Evolutionary conservation across 1,140 invertebrate species (phyloP), one percentile per base, ranked within the genome.

Genomic region (Saccostrea glomerata): DNA sequence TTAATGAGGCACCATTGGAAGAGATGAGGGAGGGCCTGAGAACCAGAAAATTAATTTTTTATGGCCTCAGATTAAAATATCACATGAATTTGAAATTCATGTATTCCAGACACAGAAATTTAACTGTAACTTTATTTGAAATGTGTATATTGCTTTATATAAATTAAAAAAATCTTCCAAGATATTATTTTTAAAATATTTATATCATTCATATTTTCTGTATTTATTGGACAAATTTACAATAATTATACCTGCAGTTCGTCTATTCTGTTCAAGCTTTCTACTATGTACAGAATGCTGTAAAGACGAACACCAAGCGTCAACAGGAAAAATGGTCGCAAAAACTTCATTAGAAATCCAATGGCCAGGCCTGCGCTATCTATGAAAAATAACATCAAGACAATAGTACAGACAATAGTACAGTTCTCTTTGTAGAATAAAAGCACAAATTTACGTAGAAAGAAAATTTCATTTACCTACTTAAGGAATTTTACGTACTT

Each of bases 241-340:
- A 2, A 9, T 47, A 47, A 47, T 84, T 23, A 30, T 54, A 55
- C 55, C 55, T 56, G 40, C 20, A 56, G 20, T 0, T 17, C 82
- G 58, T 84, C 54, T 84, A 11, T 77, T 40, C 87, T 89, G n/a
- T 88, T 91, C 60, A 91, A 56, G 66, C 90, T 90, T 70, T 91
- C 90, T 82, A 90, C 86, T n/a, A 93, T 92, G 85, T 91, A 93
- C 7, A 93, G 87, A 40, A 92, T 93, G 83, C 91, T 89, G 70
- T 91, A 93, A 3, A 93, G 87, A 55, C 92, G 83, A 23, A 92
- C 84, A 15, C 83, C 88, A 17, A 93, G 30, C 0, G 90, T 90
- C n/a, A 91, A 84, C 25, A 92, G 60, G 89, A 93, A 93, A 73
- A 92, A 91, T 13, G 92, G 92, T 7, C 86, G 89, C 55, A 93